Evolutionary conservation across 2,797 vertebrate species (phyloP).

Genomic region (Typhlichthys subterraneus): DNA sequence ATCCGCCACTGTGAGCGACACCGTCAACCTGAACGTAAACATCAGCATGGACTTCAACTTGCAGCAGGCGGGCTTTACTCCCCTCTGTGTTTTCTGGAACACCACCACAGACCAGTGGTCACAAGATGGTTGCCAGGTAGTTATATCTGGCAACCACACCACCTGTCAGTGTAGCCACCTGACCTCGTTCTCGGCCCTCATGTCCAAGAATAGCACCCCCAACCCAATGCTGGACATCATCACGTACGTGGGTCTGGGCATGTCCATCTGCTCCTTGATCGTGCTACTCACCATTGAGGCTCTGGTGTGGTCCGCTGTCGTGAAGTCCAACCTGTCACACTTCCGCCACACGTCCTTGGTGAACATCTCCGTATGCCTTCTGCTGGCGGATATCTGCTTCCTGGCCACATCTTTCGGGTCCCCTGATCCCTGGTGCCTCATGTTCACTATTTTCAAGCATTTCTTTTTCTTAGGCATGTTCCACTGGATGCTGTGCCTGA

Average conservation of each 20-base stretch:
- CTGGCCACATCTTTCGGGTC: slow-evolving; percentile 53
- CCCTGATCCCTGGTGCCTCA: slow-evolving; percentile 46
- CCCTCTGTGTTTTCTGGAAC: slow-evolving; percentile 73
- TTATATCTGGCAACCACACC: slow-evolving; percentile 3
- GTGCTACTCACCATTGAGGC: slow-evolving; percentile 75
- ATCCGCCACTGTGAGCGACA: slow-evolving; percentile 53
- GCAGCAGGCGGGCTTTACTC: background rate
- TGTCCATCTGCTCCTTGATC: slow-evolving; percentile 75
- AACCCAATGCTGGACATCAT: slow-evolving; percentile 52
- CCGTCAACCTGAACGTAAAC: background rate
- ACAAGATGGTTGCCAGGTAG: slow-evolving; percentile 54
- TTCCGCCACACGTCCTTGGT: slow-evolving; percentile 81
- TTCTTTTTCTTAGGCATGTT: slow-evolving; percentile 81
- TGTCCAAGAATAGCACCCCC: slow-evolving; percentile 48
- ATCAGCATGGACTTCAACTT: slow-evolving; percentile 64
- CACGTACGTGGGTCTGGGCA: slow-evolving; percentile 68
- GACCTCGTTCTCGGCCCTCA: slow-evolving; percentile 80
- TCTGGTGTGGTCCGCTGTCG: slow-evolving; percentile 78
- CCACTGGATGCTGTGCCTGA: slow-evolving; percentile 82
- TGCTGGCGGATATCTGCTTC: slow-evolving; percentile 73
- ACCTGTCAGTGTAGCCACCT: slow-evolving; percentile 76
- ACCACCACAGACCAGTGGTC: slow-evolving; percentile 38
- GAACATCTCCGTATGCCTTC: slow-evolving; percentile 77
- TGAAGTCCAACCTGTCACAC: slow-evolving; percentile 79
- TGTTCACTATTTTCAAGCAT: slow-evolving; percentile 72